Percentiles rank a stretch among this genome's conserved stretches.
Evolutionary conservation across 64 coral and sea anemone genomes (phyloP).

Genomic region (Hydrozoanthus tunicans): DNA sequence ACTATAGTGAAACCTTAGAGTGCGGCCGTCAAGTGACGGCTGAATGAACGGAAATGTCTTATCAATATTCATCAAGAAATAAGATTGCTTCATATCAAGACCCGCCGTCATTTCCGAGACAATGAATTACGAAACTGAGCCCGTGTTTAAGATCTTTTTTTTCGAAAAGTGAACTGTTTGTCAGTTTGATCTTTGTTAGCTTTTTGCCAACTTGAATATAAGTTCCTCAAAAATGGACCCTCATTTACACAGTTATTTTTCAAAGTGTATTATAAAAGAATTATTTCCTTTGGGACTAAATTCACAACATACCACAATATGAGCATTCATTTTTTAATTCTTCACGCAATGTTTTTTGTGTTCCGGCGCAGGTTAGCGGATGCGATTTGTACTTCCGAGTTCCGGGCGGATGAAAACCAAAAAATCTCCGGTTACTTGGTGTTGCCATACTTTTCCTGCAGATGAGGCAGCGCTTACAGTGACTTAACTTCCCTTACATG

Average conservation of each 20-base stretch:
- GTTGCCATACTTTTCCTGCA: background rate
- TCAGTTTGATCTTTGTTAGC: background rate
- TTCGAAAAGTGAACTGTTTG: too few relatives aligned
- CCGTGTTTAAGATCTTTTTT: too few relatives aligned
- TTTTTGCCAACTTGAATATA: background rate
- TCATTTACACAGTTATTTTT: background rate
- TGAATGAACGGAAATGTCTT: conserved; percentile 34
- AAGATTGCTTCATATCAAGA: background rate
- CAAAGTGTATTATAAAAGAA: background rate
- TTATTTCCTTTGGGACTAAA: background rate
- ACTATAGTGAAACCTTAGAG: background rate
- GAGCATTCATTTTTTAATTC: background rate
- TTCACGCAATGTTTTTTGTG: background rate
- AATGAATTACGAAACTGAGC: background rate
- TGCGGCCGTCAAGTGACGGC: background rate
- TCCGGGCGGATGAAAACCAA: conserved; percentile 12
- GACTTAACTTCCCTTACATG: background rate
- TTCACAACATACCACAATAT: background rate
- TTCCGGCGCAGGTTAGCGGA: background rate
- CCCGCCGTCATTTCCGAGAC: background rate
- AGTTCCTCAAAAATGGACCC: background rate
- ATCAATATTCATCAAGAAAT: conserved; percentile 22
- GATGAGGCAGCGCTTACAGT: background rate
- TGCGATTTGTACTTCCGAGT: background rate
- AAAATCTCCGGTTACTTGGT: background rate